Conservation (phyloP, 2,113 vertebrate genomes). For the Scolopax mira region DNA sequence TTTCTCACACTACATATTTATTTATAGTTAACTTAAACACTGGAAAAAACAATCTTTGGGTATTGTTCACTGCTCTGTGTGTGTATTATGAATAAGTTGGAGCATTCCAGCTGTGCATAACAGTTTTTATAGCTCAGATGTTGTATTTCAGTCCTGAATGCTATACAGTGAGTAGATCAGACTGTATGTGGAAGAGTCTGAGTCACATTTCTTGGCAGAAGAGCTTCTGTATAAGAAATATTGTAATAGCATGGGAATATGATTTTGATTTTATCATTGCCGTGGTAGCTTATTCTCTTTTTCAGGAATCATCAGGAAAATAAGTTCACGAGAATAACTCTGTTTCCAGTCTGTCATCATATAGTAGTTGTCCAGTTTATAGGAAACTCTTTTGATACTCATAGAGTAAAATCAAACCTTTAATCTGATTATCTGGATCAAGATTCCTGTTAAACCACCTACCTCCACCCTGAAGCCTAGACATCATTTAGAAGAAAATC, state of each 20-base stretch:
- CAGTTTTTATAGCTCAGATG: background rate
- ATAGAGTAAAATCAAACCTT: background rate
- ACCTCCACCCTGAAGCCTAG: background rate
- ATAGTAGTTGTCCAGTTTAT: background rate
- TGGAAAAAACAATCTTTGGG: background rate
- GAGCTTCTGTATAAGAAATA: background rate
- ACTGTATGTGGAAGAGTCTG: background rate
- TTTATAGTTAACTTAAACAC: background rate
- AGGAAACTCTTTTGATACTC: background rate
- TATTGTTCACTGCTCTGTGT: background rate
- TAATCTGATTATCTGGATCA: background rate
- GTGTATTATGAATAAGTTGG: background rate
- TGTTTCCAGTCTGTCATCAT: background rate
- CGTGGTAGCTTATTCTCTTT: background rate
- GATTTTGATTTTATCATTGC: background rate
- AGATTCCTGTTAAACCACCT: background rate
- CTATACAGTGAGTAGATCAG: background rate
- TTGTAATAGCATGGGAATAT: background rate
- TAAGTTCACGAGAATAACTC: background rate
- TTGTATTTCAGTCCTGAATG: background rate
- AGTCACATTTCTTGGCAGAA: background rate
- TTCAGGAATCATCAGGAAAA: background rate
- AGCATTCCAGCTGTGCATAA: background rate
- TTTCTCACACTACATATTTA: background rate
- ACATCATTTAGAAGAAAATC: background rate